Evolutionary conservation across 2,888 invertebrate genomes (phyloP), one percentile per base, ranked within the genome.

Genomic region (Conus canariensis): DNA sequence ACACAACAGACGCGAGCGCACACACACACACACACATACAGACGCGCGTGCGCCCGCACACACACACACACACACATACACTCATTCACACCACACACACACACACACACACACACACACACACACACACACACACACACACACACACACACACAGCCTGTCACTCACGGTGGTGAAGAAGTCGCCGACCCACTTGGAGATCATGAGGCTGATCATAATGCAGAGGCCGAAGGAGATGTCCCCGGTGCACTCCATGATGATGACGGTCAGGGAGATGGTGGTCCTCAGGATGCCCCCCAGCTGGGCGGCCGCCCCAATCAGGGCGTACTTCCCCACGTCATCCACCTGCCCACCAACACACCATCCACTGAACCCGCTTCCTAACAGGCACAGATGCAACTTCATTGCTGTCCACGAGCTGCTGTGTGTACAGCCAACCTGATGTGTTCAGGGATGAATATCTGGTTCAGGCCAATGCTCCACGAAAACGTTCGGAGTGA

Each of bases 121-220:
- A 30, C 30, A 30, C 30, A 30, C 30, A 30, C 30, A 30, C 30
- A 30, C 30, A 30, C 30, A 30, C 30, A 30, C 30, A 30, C 30
- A 30, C 30, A 30, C 30, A 30, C 30, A 30, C 30, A 30, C 45
- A 80, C 80, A 80, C 16, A 9, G 12, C 12, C 45, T 3, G 10
- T 2, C 4, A 82, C 82, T 82, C 19, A 82, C 82, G 97, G 99
- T 99, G 95, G 98, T 99, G 95, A 99, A 99, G 96, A 98, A 98
- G 96, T 99, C 99, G 0, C 99, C 99, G 14, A 98, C 98, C 99
- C 99, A 99, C 96, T 99, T 99, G 67, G 99, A 98, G 92, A 98
- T 98, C 94, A 99, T 98, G n/a, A 99, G 97, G 0, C 98, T 98
- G 91, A 99, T 97, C 97, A 99, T 99, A 90, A 99, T 97, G 0